Percentiles rank a stretch among this genome's conserved stretches.
Conservation (phyloP, 2,888 invertebrate species). For the Escarpia spicata region DNA sequence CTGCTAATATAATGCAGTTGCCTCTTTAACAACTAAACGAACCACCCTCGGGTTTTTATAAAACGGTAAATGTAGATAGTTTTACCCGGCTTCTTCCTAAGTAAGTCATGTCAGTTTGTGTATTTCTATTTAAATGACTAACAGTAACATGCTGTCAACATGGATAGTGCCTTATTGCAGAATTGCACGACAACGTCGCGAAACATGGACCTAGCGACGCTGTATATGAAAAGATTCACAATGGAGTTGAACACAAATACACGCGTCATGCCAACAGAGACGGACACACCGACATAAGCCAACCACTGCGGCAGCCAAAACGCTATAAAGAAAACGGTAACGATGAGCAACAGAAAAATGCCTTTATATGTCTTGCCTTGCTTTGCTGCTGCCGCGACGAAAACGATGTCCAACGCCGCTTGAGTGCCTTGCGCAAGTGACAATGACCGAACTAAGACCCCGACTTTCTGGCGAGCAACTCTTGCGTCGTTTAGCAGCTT, state of each 20-base stretch:
- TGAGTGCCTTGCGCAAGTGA: background rate
- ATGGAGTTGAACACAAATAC: background rate
- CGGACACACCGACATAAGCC: background rate
- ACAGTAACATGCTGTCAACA: background rate
- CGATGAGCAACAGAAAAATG: background rate
- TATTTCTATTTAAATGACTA: background rate
- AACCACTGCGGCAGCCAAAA: background rate
- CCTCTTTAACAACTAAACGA: no score
- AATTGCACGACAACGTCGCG: background rate
- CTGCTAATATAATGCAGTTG: no score
- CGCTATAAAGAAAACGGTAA: background rate
- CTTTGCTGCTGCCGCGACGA: background rate
- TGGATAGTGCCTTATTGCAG: background rate
- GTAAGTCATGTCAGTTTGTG: no score
- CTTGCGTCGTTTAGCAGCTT: background rate
- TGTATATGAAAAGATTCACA: background rate
- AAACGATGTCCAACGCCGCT: background rate
- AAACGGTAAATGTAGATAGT: no score
- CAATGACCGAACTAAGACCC: background rate
- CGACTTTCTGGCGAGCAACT: background rate
- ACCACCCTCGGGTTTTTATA: no score
- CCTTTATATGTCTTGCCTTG: background rate
- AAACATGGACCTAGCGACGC: background rate
- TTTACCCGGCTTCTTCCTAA: no score
- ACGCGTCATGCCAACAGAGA: background rate